These are phyloP conservation scores for Oncopodura yosiiana DNA, from an alignment of 1,140 invertebrate species.

Conservation along the genomic window DNA sequence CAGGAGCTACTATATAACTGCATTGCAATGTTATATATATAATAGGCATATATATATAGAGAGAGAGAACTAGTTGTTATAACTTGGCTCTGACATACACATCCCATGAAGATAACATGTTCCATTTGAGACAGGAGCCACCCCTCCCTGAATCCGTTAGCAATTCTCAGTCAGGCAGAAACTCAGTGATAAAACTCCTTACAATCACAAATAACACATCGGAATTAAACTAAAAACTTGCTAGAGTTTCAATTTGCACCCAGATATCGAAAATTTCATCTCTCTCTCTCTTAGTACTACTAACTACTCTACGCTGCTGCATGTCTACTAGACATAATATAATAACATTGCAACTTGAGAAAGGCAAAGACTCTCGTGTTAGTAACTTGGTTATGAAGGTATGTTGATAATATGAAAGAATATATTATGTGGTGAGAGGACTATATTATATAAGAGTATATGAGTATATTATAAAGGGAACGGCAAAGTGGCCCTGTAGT, in stretches of 20 bases:
- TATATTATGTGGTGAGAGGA: no score
- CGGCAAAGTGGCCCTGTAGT: no score
- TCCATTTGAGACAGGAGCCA: constrained; percentile 29
- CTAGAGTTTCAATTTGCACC: constrained; percentile 14
- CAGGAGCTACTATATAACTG: no score
- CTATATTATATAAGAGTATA: no score
- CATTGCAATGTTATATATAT: no score
- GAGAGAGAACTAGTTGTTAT: constrained; percentile 5
- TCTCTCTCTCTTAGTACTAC: neutral
- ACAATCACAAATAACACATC: constrained; percentile 35
- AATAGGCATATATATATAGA: no score
- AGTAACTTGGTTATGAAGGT: neutral
- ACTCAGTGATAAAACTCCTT: constrained; percentile 35
- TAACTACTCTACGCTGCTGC: no score
- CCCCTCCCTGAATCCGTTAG: constrained; percentile 34
- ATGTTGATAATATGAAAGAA: no score
- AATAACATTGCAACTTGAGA: neutral
- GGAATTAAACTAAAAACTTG: constrained; percentile 36
- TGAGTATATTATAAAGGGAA: no score
- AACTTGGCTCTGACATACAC: constrained; percentile 25
- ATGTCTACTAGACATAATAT: neutral
- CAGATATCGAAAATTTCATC: neutral
- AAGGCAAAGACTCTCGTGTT: neutral
- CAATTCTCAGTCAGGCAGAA: constrained; percentile 36
- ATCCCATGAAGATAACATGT: constrained; percentile 31